These are phyloP conservation scores for Cheilinus undulatus DNA, from an alignment of 2,113 vertebrate genomes.

Conservation along the genomic window DNA sequence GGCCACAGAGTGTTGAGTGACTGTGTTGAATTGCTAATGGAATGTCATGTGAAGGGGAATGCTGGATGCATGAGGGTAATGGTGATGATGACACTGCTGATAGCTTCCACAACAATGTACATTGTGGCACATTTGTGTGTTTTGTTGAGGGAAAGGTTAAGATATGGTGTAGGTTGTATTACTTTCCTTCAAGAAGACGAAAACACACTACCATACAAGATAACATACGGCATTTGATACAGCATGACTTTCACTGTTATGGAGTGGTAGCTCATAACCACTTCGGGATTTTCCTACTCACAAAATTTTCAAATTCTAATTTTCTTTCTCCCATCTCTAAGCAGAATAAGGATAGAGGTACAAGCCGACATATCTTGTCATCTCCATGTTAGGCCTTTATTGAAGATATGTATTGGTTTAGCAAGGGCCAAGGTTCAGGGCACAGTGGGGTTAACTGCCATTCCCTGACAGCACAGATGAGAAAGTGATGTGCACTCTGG, in stretches of 20 bases:
- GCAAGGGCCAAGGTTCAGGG: conserved; percentile 69
- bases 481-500: conserved; percentile 69
- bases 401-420: conserved; percentile 65
- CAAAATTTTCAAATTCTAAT: conserved; percentile 38
- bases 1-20: conserved; percentile 30
- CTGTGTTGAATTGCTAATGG: conserved; percentile 52
- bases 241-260: not conserved
- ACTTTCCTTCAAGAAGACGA: conserved; percentile 30
- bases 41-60: conserved; percentile 55
- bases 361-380: conserved; percentile 18
- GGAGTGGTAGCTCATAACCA: conserved; percentile 29
- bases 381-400: conserved; percentile 44
- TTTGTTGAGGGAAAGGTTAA: conserved; percentile 39
- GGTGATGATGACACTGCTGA: conserved; percentile 56
- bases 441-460: conserved; percentile 68
- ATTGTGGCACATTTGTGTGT: conserved; percentile 37
- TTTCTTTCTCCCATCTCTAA: conserved; percentile 10
- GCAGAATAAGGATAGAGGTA: not conserved
- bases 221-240: conserved; percentile 21
- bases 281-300: conserved; percentile 20
- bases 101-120: conserved; percentile 42
- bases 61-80: conserved; percentile 51
- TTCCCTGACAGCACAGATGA: conserved; percentile 67
- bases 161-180: conserved; percentile 31
- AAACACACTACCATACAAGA: conserved; percentile 9